Evolutionary conservation across 2,113 vertebrate genomes (phyloP).

Genomic region (Labrus mixtus): DNA sequence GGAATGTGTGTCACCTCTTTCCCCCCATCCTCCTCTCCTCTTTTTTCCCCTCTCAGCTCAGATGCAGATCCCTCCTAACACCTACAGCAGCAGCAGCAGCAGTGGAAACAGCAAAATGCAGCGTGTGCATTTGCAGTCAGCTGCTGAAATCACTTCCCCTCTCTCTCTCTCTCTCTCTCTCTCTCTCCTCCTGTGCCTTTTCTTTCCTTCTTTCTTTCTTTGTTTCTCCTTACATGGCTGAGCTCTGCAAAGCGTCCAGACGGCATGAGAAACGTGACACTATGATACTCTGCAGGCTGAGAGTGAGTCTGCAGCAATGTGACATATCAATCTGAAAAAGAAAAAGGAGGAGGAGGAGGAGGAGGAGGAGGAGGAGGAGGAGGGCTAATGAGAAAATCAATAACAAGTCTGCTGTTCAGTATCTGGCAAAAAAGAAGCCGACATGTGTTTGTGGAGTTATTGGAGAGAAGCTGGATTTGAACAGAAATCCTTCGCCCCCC

Average conservation of each 20-base stretch:
- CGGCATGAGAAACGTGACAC: slow-evolving; percentile 57
- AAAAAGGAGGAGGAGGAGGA: too few relatives aligned
- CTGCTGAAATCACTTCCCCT: slow-evolving; percentile 48
- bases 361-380: neutral
- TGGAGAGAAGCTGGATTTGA: slow-evolving; percentile 21
- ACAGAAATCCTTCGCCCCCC: slow-evolving; percentile 20
- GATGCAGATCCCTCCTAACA: slow-evolving; percentile 9
- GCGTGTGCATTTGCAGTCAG: slow-evolving; percentile 52
- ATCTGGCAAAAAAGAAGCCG: slow-evolving; percentile 11
- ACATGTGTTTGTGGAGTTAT: neutral
- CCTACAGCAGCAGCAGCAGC: slow-evolving; percentile 1
- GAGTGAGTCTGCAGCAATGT: slow-evolving; percentile 62
- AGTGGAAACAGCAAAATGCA: slow-evolving; percentile 50
- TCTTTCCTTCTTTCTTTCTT: neutral
- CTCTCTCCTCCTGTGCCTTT: neutral
- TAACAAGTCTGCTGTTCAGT: slow-evolving; percentile 41
- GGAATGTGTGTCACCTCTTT: slow-evolving; percentile 34
- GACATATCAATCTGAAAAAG: slow-evolving; percentile 69
- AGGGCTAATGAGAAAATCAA: slow-evolving; percentile 65
- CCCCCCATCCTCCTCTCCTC: neutral
- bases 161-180: neutral
- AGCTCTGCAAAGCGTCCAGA: slow-evolving; percentile 40
- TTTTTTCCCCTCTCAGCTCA: neutral
- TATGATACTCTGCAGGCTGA: slow-evolving; percentile 41
- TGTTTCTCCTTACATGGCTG: slow-evolving; percentile 61